Evolutionary conservation across 2,888 invertebrate species (phyloP), one percentile per base, ranked within the genome.

Genomic region (Ennomos quercinarius): DNA sequence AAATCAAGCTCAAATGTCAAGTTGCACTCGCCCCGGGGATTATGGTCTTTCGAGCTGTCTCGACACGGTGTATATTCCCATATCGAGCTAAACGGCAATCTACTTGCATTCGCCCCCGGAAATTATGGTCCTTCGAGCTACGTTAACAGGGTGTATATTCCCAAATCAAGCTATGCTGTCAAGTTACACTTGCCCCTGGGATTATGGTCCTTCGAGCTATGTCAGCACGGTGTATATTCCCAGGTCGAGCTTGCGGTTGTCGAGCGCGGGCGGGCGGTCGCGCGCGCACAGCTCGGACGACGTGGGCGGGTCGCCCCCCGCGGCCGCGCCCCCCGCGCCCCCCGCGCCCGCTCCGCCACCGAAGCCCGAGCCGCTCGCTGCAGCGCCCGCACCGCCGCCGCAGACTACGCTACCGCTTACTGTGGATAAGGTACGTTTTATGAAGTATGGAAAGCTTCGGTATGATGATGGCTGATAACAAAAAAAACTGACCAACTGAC

Each of bases 381-480:
- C 56, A 1, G 43, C 57, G 51, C 41, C 63, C 48, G 47, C 58
- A 41, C 46, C 65, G 37, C 45, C 76, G 2, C 74, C 80, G 38
- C 79, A 68, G 50, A 64, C 76, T 39, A 86, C 87, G 1, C 72
- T 91, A 17, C 91, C 91, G n/a, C 86, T 90, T 56, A 91, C 91
- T 4, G 86, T 90, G 0, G 91, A 92, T 57, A 86, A 91, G 89
- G 91, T 91, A 66, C 27, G 44, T 9, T 35, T 11, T 17, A 9
- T 27, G 13, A 10, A 9, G 10, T 42, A 17, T 55, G 54, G 3
- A 17, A 17, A 17, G n/a, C n/a, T n/a, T n/a, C n/a, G n/a, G 17
- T 17, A 17, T 17, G 3, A 3, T 3, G 17, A 17, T 17, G 17
- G 17, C 17, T 17, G 17, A 2, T 2, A 17, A 17, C 3, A 17